A percentile compares a stretch with the other conserved stretches of the same genome.
phyloP scores from a whole-genome alignment of 2,113 vertebrate genomes.

The Probosciger aterrimus region DNA sequence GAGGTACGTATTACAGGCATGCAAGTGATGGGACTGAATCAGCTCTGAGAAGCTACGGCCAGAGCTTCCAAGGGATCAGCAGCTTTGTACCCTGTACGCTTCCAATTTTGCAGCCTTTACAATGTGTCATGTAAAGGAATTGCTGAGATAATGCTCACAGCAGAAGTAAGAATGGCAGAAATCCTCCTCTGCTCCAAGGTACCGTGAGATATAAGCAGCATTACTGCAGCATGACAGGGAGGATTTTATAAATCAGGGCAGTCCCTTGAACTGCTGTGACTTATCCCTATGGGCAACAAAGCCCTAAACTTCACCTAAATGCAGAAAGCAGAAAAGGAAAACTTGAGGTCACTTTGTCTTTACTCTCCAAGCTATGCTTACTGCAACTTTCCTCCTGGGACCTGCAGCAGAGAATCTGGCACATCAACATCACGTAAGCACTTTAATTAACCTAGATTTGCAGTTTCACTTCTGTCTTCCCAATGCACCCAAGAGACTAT shows the following conservation, averaged over 20 bases:
- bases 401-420: background rate
- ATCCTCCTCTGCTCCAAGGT: background rate
- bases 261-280: background rate
- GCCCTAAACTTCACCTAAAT: background rate
- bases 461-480: background rate
- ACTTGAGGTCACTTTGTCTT: background rate
- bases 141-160: background rate
- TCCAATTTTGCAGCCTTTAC: background rate
- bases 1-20: background rate
- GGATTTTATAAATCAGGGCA: background rate
- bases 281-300: background rate
- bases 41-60: background rate
- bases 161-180: background rate
- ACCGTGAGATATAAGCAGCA: background rate
- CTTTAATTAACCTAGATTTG: slow-evolving; percentile 41
- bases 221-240: background rate
- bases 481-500: background rate
- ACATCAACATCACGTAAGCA: background rate
- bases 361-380: background rate
- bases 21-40: background rate
- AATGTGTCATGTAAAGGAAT: background rate
- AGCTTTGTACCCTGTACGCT: background rate
- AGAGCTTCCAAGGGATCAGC: background rate
- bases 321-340: background rate
- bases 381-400: background rate